Percentiles rank a stretch among this genome's conserved stretches.
These are phyloP conservation scores for Xiphophorus maculatus DNA, from an alignment of 2,113 vertebrate species.

Conservation along the genomic window DNA sequence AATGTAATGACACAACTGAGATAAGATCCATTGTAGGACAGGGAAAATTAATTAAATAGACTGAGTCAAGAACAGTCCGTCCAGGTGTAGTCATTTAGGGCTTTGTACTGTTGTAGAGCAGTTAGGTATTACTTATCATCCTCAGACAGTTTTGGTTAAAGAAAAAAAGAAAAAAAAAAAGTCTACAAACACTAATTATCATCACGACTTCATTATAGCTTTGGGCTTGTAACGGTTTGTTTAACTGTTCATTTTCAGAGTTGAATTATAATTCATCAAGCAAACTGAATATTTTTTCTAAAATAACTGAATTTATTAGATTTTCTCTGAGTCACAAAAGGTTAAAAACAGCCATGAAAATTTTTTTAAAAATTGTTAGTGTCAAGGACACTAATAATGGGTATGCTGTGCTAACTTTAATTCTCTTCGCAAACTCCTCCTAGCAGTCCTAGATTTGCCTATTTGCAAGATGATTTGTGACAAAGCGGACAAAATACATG, in stretches of 20 bases:
- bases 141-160: background rate
- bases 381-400: no score
- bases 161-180: background rate
- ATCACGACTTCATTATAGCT: background rate
- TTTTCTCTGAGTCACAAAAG: background rate
- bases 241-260: background rate
- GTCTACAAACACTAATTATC: background rate
- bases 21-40: background rate
- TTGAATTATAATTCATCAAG: background rate
- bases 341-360: background rate
- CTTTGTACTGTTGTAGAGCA: background rate
- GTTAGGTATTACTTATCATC: background rate
- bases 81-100: background rate
- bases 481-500: no score
- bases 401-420: no score
- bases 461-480: no score
- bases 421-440: no score
- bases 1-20: constrained; percentile 14
- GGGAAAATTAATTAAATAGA: background rate
- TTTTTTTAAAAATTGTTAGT: no score
- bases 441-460: no score
- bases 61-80: background rate
- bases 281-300: background rate
- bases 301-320: background rate
- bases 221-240: background rate